Evolutionary conservation across 1,140 invertebrate genomes (phyloP).

Genomic region (Cydia fagiglandana): DNA sequence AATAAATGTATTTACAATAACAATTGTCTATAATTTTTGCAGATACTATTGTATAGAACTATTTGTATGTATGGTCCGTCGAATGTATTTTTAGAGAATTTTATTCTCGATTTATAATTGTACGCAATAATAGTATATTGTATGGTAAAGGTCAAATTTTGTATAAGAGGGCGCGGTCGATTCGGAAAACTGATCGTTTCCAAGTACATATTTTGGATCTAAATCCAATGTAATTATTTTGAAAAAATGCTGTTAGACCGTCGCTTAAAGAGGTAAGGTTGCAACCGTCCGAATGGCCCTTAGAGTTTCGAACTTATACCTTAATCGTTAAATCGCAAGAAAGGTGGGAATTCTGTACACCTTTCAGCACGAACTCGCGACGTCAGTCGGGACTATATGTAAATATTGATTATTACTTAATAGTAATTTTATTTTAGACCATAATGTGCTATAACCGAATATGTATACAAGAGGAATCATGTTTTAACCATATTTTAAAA

Average conservation of each 20-base stretch:
- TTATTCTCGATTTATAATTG: not conserved
- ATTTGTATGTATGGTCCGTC: constrained; percentile 12
- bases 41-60: constrained; percentile 11
- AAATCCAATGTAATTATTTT: not conserved
- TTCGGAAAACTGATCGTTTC: not conserved
- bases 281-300: constrained; percentile 13
- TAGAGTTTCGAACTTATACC: constrained; percentile 1
- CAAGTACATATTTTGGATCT: not conserved
- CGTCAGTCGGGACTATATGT: constrained; percentile 61
- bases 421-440: constrained; percentile 77
- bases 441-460: constrained; percentile 74
- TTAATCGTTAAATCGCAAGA: not conserved
- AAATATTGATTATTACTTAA: constrained; percentile 77
- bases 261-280: not conserved
- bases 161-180: constrained; percentile 8
- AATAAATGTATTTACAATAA: constrained; percentile 1
- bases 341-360: not conserved
- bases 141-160: constrained; percentile 18
- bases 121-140: constrained; percentile 19
- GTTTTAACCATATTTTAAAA: constrained; percentile 37
- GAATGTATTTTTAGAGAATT: constrained; percentile 20
- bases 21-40: not conserved
- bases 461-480: constrained; percentile 47
- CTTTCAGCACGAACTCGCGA: constrained; percentile 40
- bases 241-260: not conserved